phyloP scores from a whole-genome alignment of 2,113 vertebrate genomes.

The Emydocephalus ijimae region DNA sequence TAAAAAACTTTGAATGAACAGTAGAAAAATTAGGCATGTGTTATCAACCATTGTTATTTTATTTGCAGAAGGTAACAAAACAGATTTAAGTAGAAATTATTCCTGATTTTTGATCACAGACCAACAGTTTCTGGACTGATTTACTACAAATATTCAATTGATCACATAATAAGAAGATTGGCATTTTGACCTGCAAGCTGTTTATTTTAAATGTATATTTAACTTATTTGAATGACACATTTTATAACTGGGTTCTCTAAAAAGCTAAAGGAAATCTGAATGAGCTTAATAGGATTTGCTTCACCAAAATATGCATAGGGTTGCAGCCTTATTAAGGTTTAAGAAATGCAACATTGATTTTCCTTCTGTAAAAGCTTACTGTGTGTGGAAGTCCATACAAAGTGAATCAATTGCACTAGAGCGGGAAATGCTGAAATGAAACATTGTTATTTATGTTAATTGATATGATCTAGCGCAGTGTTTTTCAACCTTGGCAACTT shows the following conservation, averaged over 20 bases:
- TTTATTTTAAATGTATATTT: not conserved
- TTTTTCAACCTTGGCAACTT: not conserved
- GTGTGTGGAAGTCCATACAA: not conserved
- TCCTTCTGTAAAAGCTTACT: not conserved
- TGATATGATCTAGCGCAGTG: not conserved
- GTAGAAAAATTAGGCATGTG: not conserved
- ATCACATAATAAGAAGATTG: not conserved
- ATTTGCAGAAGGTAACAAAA: not conserved
- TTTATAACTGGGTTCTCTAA: not conserved
- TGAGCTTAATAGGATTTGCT: not conserved
- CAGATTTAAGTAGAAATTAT: not conserved
- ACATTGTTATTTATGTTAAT: not conserved
- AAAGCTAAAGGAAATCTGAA: not conserved
- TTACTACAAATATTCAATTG: not conserved
- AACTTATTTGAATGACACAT: not conserved
- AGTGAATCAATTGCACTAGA: not conserved
- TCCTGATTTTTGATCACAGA: not conserved
- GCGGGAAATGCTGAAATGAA: not conserved
- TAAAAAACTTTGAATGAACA: not conserved
- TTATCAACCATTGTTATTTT: not conserved
- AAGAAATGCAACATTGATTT: not conserved
- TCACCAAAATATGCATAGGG: not conserved
- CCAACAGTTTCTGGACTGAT: not conserved
- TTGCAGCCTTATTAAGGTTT: slow-evolving; percentile 16
- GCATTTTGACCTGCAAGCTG: not conserved